phyloP scores from a whole-genome alignment of 2,888 invertebrate species.

The Seladonia tumulorum region DNA sequence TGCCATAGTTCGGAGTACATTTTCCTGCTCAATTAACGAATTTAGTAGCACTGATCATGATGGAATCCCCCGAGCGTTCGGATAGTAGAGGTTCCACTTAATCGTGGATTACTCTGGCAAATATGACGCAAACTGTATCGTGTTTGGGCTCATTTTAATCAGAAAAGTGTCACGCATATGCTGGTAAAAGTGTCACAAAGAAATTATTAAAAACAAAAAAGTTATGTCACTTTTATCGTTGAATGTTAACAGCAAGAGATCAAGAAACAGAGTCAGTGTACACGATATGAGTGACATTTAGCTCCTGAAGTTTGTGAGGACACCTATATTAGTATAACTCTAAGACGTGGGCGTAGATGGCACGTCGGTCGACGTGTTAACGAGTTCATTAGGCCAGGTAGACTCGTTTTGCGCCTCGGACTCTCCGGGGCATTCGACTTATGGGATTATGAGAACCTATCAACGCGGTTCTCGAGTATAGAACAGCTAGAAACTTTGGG shows the following conservation, averaged over 20 bases:
- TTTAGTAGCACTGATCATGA: no score
- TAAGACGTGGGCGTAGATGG: background rate
- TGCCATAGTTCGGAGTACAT: background rate
- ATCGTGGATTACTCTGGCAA: background rate
- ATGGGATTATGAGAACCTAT: background rate
- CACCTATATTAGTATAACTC: background rate
- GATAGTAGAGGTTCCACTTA: background rate
- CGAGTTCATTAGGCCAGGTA: background rate
- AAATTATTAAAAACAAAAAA: background rate
- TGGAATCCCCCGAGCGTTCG: no score
- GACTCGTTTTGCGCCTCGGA: background rate
- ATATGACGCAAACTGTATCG: background rate
- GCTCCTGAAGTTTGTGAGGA: background rate
- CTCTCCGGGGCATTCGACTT: background rate
- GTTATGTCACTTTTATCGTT: background rate
- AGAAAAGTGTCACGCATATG: background rate
- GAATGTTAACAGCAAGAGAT: background rate
- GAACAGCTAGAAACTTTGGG: conserved; percentile 2
- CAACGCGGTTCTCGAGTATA: background rate
- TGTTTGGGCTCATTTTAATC: background rate
- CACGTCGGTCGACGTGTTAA: background rate
- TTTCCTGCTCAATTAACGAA: no score
- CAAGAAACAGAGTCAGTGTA: no score
- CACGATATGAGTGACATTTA: no score
- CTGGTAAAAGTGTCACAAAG: background rate